Evolutionary conservation across 2,797 vertebrate species (phyloP).

Genomic region (Helicolenus hilgendorfi): DNA sequence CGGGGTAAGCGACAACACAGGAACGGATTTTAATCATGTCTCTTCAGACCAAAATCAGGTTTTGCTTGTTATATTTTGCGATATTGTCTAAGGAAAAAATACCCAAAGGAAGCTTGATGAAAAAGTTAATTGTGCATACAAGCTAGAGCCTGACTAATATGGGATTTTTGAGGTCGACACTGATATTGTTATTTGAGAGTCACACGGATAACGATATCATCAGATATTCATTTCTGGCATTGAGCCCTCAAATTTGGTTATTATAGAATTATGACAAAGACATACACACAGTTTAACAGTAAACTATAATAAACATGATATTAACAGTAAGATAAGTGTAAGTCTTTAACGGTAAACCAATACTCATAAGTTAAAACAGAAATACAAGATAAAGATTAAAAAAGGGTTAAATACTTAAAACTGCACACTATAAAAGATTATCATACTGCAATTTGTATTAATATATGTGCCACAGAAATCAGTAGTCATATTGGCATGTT

Average conservation of each 20-base stretch:
- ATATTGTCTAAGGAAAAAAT: background rate
- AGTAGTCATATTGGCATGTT: background rate
- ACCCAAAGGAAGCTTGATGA: background rate
- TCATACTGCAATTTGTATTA: background rate
- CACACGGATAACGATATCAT: background rate
- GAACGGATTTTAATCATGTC: conserved; percentile 34
- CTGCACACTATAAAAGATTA: background rate
- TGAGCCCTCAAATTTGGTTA: background rate
- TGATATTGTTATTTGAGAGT: background rate
- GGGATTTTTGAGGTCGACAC: background rate
- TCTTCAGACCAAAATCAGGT: conserved; percentile 14
- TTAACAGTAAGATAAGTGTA: background rate
- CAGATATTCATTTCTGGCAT: background rate
- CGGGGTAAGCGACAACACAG: conserved; percentile 21
- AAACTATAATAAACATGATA: background rate
- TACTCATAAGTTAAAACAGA: background rate
- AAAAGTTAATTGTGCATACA: background rate
- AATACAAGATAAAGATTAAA: background rate
- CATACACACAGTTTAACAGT: background rate
- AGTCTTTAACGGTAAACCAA: background rate
- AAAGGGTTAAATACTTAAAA: background rate
- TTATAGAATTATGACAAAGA: background rate
- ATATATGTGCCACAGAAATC: background rate
- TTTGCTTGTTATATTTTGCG: background rate
- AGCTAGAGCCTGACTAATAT: background rate